Evolutionary conservation across 2,888 invertebrate genomes (phyloP).

Genomic region (Cryptus viduatorius): DNA sequence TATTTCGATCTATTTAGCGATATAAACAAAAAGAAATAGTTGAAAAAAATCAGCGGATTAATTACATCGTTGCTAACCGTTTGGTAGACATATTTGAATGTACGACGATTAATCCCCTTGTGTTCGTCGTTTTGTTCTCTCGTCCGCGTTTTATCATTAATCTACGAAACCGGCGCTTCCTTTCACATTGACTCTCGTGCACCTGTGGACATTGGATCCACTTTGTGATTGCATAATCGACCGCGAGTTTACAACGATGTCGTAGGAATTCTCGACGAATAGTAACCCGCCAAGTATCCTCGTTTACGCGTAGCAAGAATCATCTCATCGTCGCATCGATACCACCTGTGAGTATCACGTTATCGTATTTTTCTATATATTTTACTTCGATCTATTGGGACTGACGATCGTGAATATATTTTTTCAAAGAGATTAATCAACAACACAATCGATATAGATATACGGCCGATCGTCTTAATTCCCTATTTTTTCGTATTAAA

Average conservation of each 20-base stretch:
- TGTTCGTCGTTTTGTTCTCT: background rate
- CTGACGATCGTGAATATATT: too few relatives aligned
- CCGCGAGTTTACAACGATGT: slow-evolving; percentile 6
- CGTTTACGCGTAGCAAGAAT: background rate
- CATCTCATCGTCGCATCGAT: background rate
- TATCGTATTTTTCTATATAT: background rate
- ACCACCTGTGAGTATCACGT: background rate
- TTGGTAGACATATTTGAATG: background rate
- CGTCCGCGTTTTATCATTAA: background rate
- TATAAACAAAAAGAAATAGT: background rate
- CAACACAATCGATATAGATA: too few relatives aligned
- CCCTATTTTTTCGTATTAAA: too few relatives aligned
- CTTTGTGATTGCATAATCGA: slow-evolving; percentile 14
- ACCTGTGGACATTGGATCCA: slow-evolving; percentile 8
- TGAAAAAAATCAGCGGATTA: background rate
- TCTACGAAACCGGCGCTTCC: slow-evolving; percentile 5
- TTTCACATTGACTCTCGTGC: background rate
- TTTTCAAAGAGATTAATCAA: too few relatives aligned
- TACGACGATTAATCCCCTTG: background rate
- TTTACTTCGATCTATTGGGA: too few relatives aligned
- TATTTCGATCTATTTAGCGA: background rate
- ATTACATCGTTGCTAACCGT: background rate
- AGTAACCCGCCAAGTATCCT: background rate
- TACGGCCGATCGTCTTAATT: too few relatives aligned
- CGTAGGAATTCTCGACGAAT: background rate